Conservation (phyloP, 2,888 invertebrate species). For the Stenotaenia linearis region DNA sequence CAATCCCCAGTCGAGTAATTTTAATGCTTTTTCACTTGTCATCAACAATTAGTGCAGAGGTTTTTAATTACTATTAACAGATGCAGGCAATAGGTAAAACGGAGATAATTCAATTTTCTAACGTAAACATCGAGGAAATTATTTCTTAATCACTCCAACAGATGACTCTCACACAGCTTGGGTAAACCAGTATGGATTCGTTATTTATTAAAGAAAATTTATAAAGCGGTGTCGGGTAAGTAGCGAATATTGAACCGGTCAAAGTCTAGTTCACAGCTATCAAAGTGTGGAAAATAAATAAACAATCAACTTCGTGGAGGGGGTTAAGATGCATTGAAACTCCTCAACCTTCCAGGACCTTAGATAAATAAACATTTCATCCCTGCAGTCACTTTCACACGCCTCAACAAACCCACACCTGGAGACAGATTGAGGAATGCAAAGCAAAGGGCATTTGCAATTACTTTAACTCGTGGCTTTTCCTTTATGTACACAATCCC, state of each 20-base stretch:
- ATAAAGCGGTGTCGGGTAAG: background rate
- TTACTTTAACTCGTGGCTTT: background rate
- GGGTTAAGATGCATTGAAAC: background rate
- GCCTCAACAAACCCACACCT: slow-evolving; percentile 7
- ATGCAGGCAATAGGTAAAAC: slow-evolving; percentile 4
- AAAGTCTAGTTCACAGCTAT: background rate
- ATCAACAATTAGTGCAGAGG: background rate
- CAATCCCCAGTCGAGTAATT: background rate
- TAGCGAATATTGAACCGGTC: background rate
- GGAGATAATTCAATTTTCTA: background rate
- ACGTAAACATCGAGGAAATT: background rate
- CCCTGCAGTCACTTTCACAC: background rate
- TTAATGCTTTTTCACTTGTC: background rate
- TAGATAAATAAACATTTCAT: slow-evolving; percentile 1
- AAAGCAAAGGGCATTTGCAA: slow-evolving; percentile 8
- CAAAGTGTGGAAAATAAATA: background rate
- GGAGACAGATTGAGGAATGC: slow-evolving; percentile 20
- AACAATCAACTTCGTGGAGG: background rate
- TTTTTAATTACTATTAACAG: slow-evolving; percentile 11
- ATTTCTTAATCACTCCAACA: slow-evolving; percentile 15
- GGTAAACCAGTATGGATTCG: background rate
- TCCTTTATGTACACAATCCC: slow-evolving; percentile 9
- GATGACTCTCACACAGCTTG: background rate
- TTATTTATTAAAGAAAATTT: background rate
- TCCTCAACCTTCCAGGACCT: background rate